These are phyloP conservation scores for Oceanodroma leucorhoa DNA, from an alignment of 2,797 vertebrate species.

Conservation along the genomic window DNA sequence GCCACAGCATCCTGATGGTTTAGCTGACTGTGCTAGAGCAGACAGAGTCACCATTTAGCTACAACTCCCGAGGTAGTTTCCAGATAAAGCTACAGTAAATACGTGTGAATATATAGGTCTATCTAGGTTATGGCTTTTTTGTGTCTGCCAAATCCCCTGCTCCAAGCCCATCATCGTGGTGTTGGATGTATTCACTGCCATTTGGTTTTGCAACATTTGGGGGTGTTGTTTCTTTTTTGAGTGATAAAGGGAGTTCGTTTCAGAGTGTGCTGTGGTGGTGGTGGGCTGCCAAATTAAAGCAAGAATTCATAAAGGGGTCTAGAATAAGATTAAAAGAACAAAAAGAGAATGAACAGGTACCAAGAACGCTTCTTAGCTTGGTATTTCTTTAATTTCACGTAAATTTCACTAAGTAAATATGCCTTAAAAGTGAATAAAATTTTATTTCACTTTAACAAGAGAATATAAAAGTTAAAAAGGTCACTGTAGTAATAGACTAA, in stretches of 20 bases:
- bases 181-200: not conserved
- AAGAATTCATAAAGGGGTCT: not conserved
- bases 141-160: not conserved
- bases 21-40: not conserved
- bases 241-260: not conserved
- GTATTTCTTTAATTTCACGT: slow-evolving; percentile 78
- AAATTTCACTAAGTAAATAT: slow-evolving; percentile 83
- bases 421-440: slow-evolving; percentile 88
- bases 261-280: not conserved
- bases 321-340: not conserved
- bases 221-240: not conserved
- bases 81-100: not conserved
- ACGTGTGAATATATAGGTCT: not conserved
- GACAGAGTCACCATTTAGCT: not conserved
- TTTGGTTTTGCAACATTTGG: not conserved
- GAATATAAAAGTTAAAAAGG: slow-evolving; percentile 96
- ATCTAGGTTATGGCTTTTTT: not conserved
- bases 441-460: slow-evolving; percentile 88
- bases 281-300: not conserved
- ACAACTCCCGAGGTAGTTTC: not conserved
- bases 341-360: not conserved
- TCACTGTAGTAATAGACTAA: slow-evolving; percentile 96
- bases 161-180: not conserved
- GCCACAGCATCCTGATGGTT: not conserved
- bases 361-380: slow-evolving; percentile 21